Evolutionary conservation across 1,140 invertebrate species (phyloP).

Genomic region (Zaprionus tsacasi): DNA sequence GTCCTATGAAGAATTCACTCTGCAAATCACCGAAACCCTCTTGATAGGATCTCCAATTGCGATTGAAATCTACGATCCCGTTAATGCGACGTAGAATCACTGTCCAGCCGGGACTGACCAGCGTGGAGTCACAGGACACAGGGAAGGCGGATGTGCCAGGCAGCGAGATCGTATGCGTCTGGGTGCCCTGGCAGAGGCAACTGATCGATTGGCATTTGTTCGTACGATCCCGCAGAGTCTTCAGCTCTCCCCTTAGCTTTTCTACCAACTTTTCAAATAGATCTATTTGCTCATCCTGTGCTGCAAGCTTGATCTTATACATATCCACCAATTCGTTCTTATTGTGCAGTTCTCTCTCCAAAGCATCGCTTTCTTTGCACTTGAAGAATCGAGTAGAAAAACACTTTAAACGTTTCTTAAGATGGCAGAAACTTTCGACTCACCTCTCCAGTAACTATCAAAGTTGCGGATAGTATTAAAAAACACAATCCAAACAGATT

Average conservation of each 20-base stretch:
- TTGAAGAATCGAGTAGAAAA: not conserved
- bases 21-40: conserved; percentile 34
- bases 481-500: not conserved
- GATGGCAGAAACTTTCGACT: not conserved
- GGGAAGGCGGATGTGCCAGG: conserved; percentile 27
- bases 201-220: conserved; percentile 30
- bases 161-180: conserved; percentile 13
- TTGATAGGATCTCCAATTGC: conserved; percentile 38
- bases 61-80: conserved; percentile 26
- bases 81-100: conserved; percentile 28
- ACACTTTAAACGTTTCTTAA: not conserved
- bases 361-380: not conserved
- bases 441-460: conserved; percentile 12
- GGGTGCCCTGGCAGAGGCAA: conserved; percentile 32
- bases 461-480: conserved; percentile 1
- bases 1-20: conserved; percentile 38
- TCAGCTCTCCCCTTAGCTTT: not conserved
- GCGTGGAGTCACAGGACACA: conserved; percentile 31
- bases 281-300: conserved; percentile 29
- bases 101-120: conserved; percentile 30
- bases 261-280: conserved; percentile 22
- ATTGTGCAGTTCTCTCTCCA: conserved; percentile 17
- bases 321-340: conserved; percentile 35
- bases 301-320: conserved; percentile 24
- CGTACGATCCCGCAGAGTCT: not conserved